Evolutionary conservation across 2,888 invertebrate species (phyloP), one percentile per base, ranked within the genome.

Genomic region (Oligia fasciuncula): DNA sequence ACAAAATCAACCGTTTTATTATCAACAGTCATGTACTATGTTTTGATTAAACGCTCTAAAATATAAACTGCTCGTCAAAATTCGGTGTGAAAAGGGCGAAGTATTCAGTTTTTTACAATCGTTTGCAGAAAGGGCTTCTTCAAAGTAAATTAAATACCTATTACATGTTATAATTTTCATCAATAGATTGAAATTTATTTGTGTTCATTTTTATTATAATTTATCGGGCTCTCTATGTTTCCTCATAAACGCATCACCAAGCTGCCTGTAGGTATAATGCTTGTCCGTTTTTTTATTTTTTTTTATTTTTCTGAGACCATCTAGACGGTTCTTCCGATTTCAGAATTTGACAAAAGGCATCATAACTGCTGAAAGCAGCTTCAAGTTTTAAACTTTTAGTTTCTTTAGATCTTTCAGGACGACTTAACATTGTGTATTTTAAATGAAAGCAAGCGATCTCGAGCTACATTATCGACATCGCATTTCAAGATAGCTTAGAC

Each of bases 21-120:
- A 17, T 9, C 1, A 46, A n/a, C 6, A 57, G 40, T 1, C 19
- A 9, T 68, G 54, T 57, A 29, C 17, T 57, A 66, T 66, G 23
- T 63, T 35, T 74, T 75, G 3, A 75, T 54, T 54, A 46, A 81
- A 75, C 9, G 6, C 29, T 81, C 17, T 80, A 23, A 80, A 60
- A 54, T n/a, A 29, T 60, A n/a, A 71, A 51, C 3, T 49, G 17
- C 6, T 60, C n/a, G 35, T 51, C 1, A 51, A 51, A 51, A 67
- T 23, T 60, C 17, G 35, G 1, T 29, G 13, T 51, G 5, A 49
- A 43, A 23, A 13, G 17, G 62, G 23, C 9, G 1, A 43, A 3
- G 1, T 23, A 49, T 40, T 49, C 2, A 49, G 4, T 19, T 60
- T 35, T 49, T 40, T 17, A 40, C 29, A 77, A 60, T 68, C 0